Conservation (phyloP, 2,888 invertebrate genomes). For the Boloria euphrosyne region DNA sequence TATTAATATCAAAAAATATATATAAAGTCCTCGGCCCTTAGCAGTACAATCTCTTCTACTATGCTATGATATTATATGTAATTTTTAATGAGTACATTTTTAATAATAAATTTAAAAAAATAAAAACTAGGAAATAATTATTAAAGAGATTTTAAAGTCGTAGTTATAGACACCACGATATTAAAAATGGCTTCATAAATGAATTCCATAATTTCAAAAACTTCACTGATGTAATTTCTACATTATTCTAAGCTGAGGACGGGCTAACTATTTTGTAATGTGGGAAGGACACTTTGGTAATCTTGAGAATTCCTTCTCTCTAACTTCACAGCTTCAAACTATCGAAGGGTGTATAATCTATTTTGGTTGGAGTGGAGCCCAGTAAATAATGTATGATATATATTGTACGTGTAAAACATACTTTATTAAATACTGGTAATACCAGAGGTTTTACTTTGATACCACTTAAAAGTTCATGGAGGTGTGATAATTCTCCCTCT, state of each 20-base stretch:
- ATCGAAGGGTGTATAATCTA: constrained; percentile 27
- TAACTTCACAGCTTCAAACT: constrained; percentile 33
- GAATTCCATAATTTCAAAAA: neutral
- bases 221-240: neutral
- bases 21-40: neutral
- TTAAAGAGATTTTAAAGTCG: too few relatives aligned
- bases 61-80: neutral
- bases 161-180: neutral
- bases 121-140: too few relatives aligned
- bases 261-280: constrained; percentile 36
- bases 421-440: too few relatives aligned
- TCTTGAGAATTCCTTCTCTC: constrained; percentile 34
- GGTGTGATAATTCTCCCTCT: too few relatives aligned
- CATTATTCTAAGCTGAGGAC: constrained; percentile 9
- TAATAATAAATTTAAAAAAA: too few relatives aligned
- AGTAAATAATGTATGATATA: constrained; percentile 5
- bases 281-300: constrained; percentile 37
- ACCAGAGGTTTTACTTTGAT: too few relatives aligned
- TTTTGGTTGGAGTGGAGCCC: neutral
- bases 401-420: neutral
- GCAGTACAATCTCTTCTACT: neutral
- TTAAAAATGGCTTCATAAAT: neutral
- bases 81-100: neutral
- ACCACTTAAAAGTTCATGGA: too few relatives aligned
- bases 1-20: neutral